Percentiles rank a stretch among this genome's conserved stretches.
These are phyloP conservation scores for Tinea pellionella DNA, from an alignment of 2,888 invertebrate species.

Conservation along the genomic window DNA sequence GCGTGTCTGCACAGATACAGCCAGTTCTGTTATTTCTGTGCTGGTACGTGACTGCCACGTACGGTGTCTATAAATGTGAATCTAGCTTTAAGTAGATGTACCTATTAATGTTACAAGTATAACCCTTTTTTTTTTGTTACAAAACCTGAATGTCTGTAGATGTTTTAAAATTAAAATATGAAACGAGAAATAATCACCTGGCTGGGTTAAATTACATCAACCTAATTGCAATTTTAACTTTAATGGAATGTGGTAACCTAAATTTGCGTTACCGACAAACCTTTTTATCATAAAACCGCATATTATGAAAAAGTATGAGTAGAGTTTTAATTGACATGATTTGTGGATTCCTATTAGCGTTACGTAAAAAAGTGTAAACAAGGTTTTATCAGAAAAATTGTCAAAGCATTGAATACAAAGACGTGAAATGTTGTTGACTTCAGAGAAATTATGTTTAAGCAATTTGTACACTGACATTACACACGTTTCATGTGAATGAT, in stretches of 20 bases:
- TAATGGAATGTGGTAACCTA: no score
- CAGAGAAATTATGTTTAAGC: not conserved
- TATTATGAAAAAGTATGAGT: not conserved
- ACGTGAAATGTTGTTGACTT: not conserved
- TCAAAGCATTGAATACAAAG: not conserved
- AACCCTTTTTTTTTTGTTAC: no score
- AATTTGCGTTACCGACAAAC: not conserved
- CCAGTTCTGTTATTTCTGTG: no score
- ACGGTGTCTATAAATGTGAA: no score
- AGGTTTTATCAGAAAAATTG: not conserved
- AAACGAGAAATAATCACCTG: not conserved
- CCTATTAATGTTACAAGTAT: no score
- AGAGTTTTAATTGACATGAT: no score
- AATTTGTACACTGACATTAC: not conserved
- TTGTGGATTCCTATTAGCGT: not conserved
- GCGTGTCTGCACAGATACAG: no score
- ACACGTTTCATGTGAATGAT: no score
- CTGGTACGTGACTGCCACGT: no score
- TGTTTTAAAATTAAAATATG: not conserved
- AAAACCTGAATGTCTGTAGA: no score
- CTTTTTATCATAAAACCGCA: not conserved
- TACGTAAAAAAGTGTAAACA: not conserved
- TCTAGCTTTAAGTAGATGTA: no score
- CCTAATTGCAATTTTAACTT: not conserved
- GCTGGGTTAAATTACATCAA: not conserved